Percentiles rank a stretch among this genome's conserved stretches.
These are phyloP conservation scores for Drosophila seguyi DNA, from an alignment of 1,140 invertebrate species.

Conservation along the genomic window DNA sequence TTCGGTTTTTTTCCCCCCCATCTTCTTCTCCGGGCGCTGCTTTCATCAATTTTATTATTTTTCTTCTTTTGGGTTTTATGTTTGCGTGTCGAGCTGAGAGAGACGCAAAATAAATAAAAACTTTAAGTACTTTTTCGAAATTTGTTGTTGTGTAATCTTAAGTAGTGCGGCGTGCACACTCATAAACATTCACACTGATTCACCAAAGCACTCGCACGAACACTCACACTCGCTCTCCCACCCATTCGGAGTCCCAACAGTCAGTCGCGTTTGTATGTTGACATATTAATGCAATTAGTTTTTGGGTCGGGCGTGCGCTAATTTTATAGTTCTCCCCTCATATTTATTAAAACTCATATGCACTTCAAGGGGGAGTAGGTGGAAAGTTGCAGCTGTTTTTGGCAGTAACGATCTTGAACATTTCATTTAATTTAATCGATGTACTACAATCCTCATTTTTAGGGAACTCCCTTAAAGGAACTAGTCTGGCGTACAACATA, in stretches of 20 bases:
- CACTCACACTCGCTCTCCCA: slow-evolving; percentile 23
- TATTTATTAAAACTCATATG: slow-evolving; percentile 37
- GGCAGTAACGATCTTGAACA: background rate
- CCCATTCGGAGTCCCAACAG: slow-evolving; percentile 12
- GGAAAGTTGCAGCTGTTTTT: slow-evolving; percentile 12
- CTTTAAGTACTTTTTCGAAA: slow-evolving; percentile 84
- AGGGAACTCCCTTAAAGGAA: background rate
- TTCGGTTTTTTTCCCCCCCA: slow-evolving; percentile 35
- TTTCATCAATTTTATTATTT: slow-evolving; percentile 68
- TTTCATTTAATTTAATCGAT: too few species aligned
- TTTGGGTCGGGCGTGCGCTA: slow-evolving; percentile 63
- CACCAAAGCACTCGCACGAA: slow-evolving; percentile 53
- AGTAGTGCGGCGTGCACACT: slow-evolving; percentile 77
- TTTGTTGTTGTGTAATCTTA: slow-evolving; percentile 81
- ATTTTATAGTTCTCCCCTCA: slow-evolving; percentile 63
- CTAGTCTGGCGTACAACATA: background rate
- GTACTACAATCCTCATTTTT: background rate
- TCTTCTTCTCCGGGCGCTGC: slow-evolving; percentile 10
- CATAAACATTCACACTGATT: slow-evolving; percentile 66
- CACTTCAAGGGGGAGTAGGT: slow-evolving; percentile 6
- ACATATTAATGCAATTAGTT: slow-evolving; percentile 83
- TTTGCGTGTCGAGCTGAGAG: slow-evolving; percentile 76
- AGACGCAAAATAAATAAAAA: slow-evolving; percentile 82
- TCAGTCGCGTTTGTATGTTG: slow-evolving; percentile 61
- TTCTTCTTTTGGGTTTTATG: slow-evolving; percentile 62